These are phyloP conservation scores for Ceyx cyanopectus DNA, from an alignment of 2,113 vertebrate genomes.

Conservation along the genomic window DNA sequence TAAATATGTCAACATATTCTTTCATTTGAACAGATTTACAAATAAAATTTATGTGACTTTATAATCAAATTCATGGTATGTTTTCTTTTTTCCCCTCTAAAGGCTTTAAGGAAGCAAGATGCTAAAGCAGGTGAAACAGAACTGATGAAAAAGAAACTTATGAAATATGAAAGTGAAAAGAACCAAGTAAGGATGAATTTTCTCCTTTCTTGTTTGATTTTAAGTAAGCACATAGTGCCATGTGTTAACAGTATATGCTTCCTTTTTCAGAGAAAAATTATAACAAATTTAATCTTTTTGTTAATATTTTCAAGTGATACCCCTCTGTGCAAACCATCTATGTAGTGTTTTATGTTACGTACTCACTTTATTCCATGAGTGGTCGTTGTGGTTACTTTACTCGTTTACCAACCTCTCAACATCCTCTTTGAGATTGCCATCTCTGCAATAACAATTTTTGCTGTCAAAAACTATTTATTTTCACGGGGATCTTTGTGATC, in stretches of 20 bases:
- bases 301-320: background rate
- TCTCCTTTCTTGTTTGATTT: background rate
- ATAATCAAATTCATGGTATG: background rate
- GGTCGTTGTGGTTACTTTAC: slow-evolving; percentile 7
- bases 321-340: background rate
- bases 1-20: background rate
- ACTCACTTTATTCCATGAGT: background rate
- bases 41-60: background rate
- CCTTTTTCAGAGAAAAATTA: background rate
- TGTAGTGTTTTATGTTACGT: background rate
- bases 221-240: background rate
- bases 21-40: background rate
- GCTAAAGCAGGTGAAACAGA: slow-evolving; percentile 74
- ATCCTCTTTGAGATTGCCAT: background rate
- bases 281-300: background rate
- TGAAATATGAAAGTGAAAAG: slow-evolving; percentile 85
- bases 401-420: background rate
- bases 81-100: background rate
- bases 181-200: slow-evolving; percentile 78
- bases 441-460: background rate
- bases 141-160: slow-evolving; percentile 78
- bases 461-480: slow-evolving; percentile 15
- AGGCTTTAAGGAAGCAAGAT: slow-evolving; percentile 84
- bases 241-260: background rate
- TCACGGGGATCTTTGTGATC: background rate